Evolutionary conservation across 1,140 invertebrate species (phyloP), one percentile per base, ranked within the genome.

Genomic region (Trachymyrmex septentrionalis): DNA sequence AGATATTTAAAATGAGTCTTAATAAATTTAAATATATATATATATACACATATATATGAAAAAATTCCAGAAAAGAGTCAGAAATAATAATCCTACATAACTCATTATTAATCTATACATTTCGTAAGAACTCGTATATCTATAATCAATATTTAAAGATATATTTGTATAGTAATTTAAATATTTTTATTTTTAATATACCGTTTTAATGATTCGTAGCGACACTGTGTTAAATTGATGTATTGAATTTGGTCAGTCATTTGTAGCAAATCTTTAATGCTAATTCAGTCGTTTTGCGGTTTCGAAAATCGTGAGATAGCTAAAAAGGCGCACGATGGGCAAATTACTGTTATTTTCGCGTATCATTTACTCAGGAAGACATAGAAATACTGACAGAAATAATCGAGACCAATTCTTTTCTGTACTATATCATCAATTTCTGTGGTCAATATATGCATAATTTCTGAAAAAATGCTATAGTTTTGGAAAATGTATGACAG

Each of bases 251-350:
- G 24, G 14, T n/a, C 44, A 80, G 27, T 66, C 27, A 55, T 53
- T 53, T 12, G 24, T 53, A 44, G 5, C 3, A 63, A 34, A 67
- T 21, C 27, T 78, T 80, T 67, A 53, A 67, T 48, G 27, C 61
- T 67, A 66, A 80, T 66, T 80, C 12, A 78, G 61, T 53, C 76
- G 76, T 66, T 80, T 80, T 80, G 76, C n/a, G 76, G 76, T 80
- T 38, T 66, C n/a, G n/a, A 80, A 80, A 67, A 53, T 78, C 24
- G 27, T 61, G 19, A 50, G 27, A 14, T 9, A 53, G 16, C 38
- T 10, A 64, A 64, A 78, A 38, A 19, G 30, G 2, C n/a, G 12
- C 12, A 34, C 21, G 59, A 64, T 16, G 12, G 2, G 24, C n/a
- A 80, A 80, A 80, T 80, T 80, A 80, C 76, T 80, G 30, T 80